A percentile compares a stretch with the other conserved stretches of the same genome.
Evolutionary conservation across 2,888 invertebrate species (phyloP).

Genomic region (Pyrrhosoma nymphula): DNA sequence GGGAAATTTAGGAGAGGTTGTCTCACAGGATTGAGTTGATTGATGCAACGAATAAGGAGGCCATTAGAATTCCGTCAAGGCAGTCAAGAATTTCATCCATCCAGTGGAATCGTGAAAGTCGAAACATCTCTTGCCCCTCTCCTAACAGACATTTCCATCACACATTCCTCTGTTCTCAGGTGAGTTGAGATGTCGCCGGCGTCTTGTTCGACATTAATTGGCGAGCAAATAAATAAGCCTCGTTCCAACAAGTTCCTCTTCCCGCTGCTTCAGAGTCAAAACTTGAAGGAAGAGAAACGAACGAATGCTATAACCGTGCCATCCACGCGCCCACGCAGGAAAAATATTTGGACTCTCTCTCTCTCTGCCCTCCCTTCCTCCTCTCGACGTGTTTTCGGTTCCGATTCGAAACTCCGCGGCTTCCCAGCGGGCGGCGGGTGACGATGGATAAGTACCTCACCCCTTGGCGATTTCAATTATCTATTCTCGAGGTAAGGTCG

Average conservation of each 20-base stretch:
- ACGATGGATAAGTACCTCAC: not conserved
- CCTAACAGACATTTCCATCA: not conserved
- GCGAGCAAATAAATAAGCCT: not conserved
- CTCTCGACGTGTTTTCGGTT: not conserved
- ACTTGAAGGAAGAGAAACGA: not conserved
- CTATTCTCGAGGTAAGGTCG: too few species aligned
- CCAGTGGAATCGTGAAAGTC: not conserved
- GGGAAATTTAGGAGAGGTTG: not conserved
- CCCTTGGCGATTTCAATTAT: too few species aligned
- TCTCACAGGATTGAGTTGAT: not conserved
- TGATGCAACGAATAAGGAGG: not conserved
- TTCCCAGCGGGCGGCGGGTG: not conserved
- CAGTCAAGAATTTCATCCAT: not conserved
- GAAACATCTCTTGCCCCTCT: not conserved
- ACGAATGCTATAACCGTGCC: not conserved
- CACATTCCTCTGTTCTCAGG: not conserved
- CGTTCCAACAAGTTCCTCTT: not conserved
- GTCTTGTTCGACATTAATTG: not conserved
- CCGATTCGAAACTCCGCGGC: not conserved
- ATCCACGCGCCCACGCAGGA: not conserved
- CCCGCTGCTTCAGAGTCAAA: not conserved
- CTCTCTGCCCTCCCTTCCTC: too few species aligned
- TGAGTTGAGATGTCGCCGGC: not conserved
- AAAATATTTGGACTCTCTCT: not conserved
- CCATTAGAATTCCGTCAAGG: slow-evolving; percentile 18